phyloP scores from a whole-genome alignment of 1,140 invertebrate genomes.

The Calephelis nemesis region DNA sequence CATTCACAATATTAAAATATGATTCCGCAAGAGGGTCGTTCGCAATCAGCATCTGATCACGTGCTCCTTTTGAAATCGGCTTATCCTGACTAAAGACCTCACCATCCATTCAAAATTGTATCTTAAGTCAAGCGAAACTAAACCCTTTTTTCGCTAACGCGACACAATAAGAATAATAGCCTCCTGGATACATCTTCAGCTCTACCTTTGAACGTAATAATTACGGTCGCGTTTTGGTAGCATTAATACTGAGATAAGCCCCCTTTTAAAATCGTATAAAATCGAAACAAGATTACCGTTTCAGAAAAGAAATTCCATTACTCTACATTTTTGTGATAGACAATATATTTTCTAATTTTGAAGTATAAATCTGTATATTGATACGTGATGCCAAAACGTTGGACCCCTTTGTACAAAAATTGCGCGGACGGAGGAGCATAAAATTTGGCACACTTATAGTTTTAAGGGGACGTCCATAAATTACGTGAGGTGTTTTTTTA shows the following conservation, averaged over 20 bases:
- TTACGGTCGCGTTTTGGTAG: conserved; percentile 63
- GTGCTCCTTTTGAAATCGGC: conserved; percentile 67
- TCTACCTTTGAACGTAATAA: conserved; percentile 66
- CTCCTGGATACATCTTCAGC: conserved; percentile 42
- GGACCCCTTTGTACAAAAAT: too few relatives aligned
- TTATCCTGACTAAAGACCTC: conserved; percentile 46
- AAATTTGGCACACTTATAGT: too few relatives aligned
- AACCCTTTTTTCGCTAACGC: conserved; percentile 30
- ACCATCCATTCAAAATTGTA: conserved; percentile 36
- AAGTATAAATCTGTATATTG: too few relatives aligned
- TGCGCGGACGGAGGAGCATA: too few relatives aligned
- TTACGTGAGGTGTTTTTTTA: too few relatives aligned
- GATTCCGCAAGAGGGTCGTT: conserved; percentile 48
- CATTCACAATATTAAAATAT: conserved; percentile 75
- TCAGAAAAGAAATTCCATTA: not conserved
- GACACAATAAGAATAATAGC: conserved; percentile 37
- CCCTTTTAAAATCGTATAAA: conserved; percentile 45
- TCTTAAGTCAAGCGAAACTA: conserved; percentile 32
- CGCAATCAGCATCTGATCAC: conserved; percentile 71
- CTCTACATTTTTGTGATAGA: not conserved
- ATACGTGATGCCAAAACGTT: too few relatives aligned
- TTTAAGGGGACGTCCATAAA: too few relatives aligned
- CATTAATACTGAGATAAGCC: conserved; percentile 68
- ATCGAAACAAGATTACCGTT: conserved; percentile 21
- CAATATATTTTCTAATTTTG: too few relatives aligned